Conservation (phyloP, 2,113 vertebrate genomes). For the Macquaria ambigua region DNA sequence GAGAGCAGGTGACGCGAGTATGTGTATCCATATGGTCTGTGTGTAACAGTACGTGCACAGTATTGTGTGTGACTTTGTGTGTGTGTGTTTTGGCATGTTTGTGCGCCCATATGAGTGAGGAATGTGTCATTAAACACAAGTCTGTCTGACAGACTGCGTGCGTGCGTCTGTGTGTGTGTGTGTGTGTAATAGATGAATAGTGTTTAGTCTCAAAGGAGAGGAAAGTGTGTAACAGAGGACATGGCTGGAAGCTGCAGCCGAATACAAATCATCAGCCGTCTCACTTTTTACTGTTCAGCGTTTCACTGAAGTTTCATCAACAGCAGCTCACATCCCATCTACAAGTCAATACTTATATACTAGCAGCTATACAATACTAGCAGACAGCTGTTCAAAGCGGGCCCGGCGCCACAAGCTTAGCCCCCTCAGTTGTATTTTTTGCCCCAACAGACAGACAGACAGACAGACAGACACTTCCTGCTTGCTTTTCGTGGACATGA, state of each 20-base stretch:
- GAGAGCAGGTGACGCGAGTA: neutral
- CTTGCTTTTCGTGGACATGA: too few species aligned
- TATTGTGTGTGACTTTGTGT: neutral
- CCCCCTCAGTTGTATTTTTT: too few species aligned
- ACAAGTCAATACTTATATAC: too few species aligned
- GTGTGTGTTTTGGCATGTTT: slow-evolving; percentile 3
- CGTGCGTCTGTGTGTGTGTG: neutral
- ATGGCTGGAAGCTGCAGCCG: neutral
- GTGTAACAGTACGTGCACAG: neutral
- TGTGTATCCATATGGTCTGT: slow-evolving; percentile 7
- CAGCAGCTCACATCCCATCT: neutral
- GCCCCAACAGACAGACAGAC: too few species aligned
- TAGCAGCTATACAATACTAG: too few species aligned
- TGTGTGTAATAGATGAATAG: slow-evolving; percentile 4
- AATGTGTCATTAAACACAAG: slow-evolving; percentile 1
- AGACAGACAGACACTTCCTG: too few species aligned
- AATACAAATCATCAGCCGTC: slow-evolving; percentile 22
- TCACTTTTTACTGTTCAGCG: neutral
- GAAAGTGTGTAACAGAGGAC: slow-evolving; percentile 11
- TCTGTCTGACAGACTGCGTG: neutral
- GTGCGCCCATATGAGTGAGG: neutral
- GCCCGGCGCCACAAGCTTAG: too few species aligned
- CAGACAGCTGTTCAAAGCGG: too few species aligned
- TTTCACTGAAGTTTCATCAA: slow-evolving; percentile 16
- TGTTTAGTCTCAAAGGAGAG: slow-evolving; percentile 19